Conservation (phyloP, 1,140 invertebrate genomes). For the Scylla paramamosain region DNA sequence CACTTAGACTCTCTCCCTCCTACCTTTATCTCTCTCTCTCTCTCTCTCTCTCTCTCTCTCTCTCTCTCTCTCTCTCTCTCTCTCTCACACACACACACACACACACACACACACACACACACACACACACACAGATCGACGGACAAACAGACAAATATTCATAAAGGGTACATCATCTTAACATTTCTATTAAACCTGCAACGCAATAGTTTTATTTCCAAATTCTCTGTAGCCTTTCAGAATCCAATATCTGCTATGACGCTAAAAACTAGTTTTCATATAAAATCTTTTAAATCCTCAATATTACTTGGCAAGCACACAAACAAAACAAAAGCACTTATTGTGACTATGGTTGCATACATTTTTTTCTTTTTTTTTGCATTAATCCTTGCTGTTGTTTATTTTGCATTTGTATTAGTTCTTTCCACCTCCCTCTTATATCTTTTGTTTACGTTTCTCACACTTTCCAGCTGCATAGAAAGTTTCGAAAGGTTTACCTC, state of each 20-base stretch:
- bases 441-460: too few relatives aligned
- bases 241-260: slow-evolving; percentile 3
- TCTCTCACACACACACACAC: too few relatives aligned
- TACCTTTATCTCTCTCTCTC: too few relatives aligned
- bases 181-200: background rate
- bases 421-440: too few relatives aligned
- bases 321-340: background rate
- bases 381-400: too few relatives aligned
- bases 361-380: background rate
- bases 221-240: background rate
- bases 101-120: background rate
- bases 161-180: background rate
- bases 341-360: background rate
- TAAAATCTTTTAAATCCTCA: background rate
- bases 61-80: too few relatives aligned
- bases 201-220: background rate
- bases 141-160: background rate
- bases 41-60: too few relatives aligned
- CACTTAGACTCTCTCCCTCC: too few relatives aligned
- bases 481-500: too few relatives aligned
- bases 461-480: too few relatives aligned
- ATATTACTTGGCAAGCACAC: background rate
- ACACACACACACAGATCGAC: background rate
- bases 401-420: too few relatives aligned
- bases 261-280: background rate